These are phyloP conservation scores for Sarcoramphus papa DNA, from an alignment of 2,797 vertebrate genomes.

Conservation along the genomic window DNA sequence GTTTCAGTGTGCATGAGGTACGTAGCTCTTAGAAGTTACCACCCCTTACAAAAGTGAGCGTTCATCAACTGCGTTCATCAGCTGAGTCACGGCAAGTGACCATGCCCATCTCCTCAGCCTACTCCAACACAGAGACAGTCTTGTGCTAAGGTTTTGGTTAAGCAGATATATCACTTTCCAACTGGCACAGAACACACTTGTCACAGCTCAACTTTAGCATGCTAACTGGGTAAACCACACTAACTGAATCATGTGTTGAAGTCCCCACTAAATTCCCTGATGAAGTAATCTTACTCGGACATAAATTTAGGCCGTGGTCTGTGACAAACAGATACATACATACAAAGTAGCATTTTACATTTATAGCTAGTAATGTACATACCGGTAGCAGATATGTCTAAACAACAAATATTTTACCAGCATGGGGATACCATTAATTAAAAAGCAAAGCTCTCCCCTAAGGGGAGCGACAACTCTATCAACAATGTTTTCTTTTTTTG, in stretches of 20 bases:
- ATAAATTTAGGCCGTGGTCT: background rate
- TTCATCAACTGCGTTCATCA: background rate
- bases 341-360: background rate
- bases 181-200: background rate
- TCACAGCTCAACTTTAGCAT: background rate
- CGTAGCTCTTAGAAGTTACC: accelerated
- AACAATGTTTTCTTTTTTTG: background rate
- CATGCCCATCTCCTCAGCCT: background rate
- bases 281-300: background rate
- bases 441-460: background rate
- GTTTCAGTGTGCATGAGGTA: background rate
- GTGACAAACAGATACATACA: background rate
- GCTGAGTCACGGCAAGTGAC: background rate
- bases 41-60: background rate
- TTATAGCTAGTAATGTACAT: background rate
- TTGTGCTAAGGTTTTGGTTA: background rate
- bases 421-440: background rate
- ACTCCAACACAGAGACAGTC: background rate
- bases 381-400: accelerated
- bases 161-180: background rate
- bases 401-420: background rate
- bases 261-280: background rate
- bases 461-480: background rate
- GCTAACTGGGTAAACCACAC: background rate
- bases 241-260: background rate